Evolutionary conservation across 2,113 vertebrate genomes (phyloP).

Genomic region (Jaculus jaculus): DNA sequence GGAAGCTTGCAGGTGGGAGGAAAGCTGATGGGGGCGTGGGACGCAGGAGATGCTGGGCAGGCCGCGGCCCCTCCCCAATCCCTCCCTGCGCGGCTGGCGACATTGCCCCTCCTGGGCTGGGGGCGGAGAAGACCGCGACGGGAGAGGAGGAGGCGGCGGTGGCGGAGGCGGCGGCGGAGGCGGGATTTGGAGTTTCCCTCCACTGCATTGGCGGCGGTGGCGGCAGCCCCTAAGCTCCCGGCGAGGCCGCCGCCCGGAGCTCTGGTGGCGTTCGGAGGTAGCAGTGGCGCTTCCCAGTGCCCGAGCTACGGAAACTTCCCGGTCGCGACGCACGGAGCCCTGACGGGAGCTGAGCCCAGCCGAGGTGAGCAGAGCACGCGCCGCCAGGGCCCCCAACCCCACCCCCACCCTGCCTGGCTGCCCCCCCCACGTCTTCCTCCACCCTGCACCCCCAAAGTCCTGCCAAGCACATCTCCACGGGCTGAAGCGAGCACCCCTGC

Average conservation of each 20-base stretch:
- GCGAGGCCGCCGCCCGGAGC: slow-evolving; percentile 68
- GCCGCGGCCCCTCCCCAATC: slow-evolving; percentile 52
- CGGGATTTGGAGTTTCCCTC: slow-evolving; percentile 78
- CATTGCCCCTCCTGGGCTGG: slow-evolving; percentile 73
- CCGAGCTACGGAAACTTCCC: slow-evolving; percentile 69
- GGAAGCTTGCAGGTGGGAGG: slow-evolving; percentile 51
- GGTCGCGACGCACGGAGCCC: slow-evolving; percentile 46
- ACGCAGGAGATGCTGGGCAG: slow-evolving; percentile 21
- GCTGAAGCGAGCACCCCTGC: neutral
- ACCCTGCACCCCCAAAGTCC: slow-evolving; percentile 55
- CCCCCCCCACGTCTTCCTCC: slow-evolving; percentile 38
- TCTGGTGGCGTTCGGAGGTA: slow-evolving; percentile 34
- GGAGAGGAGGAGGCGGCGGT: slow-evolving; percentile 55
- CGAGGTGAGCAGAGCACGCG: slow-evolving; percentile 68
- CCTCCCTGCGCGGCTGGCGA: slow-evolving; percentile 41
- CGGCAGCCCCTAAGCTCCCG: slow-evolving; percentile 56
- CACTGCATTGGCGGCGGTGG: slow-evolving; percentile 30
- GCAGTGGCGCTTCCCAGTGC: slow-evolving; percentile 57
- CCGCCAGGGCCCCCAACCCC: slow-evolving; percentile 29
- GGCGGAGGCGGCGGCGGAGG: slow-evolving; percentile 18
- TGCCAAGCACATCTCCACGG: neutral
- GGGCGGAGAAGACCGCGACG: slow-evolving; percentile 72
- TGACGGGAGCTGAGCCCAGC: slow-evolving; percentile 37
- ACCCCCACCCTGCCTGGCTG: slow-evolving; percentile 47
- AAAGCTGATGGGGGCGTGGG: neutral